Percentiles rank a stretch among this genome's conserved stretches.
Conservation (phyloP, 2,113 vertebrate species). For the Heteronetta atricapilla region DNA sequence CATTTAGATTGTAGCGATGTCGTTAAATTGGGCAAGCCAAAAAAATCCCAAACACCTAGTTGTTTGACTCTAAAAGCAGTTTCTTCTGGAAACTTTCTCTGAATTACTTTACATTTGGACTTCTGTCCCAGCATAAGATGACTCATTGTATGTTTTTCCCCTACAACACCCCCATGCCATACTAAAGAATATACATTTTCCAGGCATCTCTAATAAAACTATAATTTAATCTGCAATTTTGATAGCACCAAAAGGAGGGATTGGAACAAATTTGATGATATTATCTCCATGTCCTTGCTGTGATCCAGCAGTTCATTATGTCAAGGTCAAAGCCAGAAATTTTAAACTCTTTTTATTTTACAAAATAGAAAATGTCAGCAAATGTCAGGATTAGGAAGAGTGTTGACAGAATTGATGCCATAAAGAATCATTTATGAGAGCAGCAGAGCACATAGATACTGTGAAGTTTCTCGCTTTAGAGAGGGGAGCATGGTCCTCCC, state of each 20-base stretch:
- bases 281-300: not conserved
- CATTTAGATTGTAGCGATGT: not conserved
- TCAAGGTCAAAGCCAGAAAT: slow-evolving; percentile 43
- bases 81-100: not conserved
- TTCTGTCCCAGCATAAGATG: not conserved
- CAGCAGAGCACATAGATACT: not conserved
- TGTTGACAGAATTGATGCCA: slow-evolving; percentile 4
- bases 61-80: not conserved
- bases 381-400: slow-evolving; percentile 19
- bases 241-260: not conserved
- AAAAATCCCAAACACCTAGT: not conserved
- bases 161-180: too few relatives aligned
- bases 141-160: not conserved
- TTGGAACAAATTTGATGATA: not conserved
- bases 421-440: slow-evolving; percentile 1
- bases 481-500: not conserved
- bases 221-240: not conserved
- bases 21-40: not conserved
- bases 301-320: slow-evolving; percentile 30
- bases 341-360: slow-evolving; percentile 21
- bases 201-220: not conserved
- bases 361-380: slow-evolving; percentile 20
- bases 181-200: not conserved
- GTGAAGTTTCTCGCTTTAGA: not conserved
- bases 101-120: not conserved